These are phyloP conservation scores for Lasiommata megera DNA, from an alignment of 2,888 invertebrate genomes.

Conservation along the genomic window DNA sequence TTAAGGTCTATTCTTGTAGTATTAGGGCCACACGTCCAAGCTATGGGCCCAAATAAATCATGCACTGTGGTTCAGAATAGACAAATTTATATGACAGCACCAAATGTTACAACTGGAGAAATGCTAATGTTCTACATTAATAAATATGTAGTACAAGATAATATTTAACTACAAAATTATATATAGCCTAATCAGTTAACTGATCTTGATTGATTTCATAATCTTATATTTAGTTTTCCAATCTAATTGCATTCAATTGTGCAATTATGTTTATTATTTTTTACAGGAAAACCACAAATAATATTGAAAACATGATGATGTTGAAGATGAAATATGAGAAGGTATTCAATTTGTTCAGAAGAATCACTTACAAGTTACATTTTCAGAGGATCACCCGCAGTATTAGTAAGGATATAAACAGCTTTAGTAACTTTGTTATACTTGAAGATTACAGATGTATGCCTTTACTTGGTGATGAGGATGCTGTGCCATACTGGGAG, in stretches of 20 bases:
- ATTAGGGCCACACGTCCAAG: no score
- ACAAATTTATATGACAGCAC: no score
- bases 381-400: slow-evolving; percentile 48
- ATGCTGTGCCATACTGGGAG: slow-evolving; percentile 58
- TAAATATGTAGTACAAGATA: no score
- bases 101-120: no score
- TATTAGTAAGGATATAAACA: slow-evolving; percentile 36
- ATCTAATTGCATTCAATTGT: no score
- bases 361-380: slow-evolving; percentile 30
- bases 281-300: slow-evolving; percentile 15
- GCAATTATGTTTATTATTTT: background rate
- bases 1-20: no score
- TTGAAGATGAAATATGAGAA: background rate
- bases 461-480: slow-evolving; percentile 65
- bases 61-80: no score
- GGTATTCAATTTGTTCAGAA: slow-evolving; percentile 32
- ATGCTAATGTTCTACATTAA: background rate
- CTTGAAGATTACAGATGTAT: slow-evolving; percentile 65
- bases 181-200: no score
- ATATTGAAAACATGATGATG: slow-evolving; percentile 22
- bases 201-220: no score
- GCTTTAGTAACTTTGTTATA: slow-evolving; percentile 52
- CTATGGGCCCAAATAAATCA: no score
- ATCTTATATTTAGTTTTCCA: no score
- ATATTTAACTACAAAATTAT: no score